A percentile compares a stretch with the other conserved stretches of the same genome.
These are phyloP conservation scores for Ambastaia sidthimunki DNA, from an alignment of 2,797 vertebrate species.

Conservation along the genomic window DNA sequence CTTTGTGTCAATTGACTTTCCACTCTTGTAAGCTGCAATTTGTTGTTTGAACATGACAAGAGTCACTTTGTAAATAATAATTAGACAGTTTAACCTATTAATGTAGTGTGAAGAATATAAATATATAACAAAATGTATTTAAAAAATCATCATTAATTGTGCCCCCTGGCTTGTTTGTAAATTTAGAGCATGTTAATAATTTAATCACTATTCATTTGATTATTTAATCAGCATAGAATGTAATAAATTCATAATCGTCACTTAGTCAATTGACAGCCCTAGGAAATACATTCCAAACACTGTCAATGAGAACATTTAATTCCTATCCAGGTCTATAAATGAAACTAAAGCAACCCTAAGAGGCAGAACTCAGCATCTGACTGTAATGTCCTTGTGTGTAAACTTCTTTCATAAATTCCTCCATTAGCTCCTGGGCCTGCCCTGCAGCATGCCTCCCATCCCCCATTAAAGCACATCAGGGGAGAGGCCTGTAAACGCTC, in stretches of 20 bases:
- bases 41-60: no score
- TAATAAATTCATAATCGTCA: neutral
- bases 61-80: no score
- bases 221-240: neutral
- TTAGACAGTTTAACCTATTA: no score
- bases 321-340: neutral
- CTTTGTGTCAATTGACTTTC: no score
- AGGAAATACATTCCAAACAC: neutral
- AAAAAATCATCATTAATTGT: neutral
- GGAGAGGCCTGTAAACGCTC: constrained; percentile 35
- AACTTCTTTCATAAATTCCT: constrained; percentile 27
- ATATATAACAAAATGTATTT: no score
- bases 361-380: constrained; percentile 6
- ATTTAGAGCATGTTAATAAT: neutral
- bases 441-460: constrained; percentile 29
- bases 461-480: constrained; percentile 41
- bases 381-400: constrained; percentile 25
- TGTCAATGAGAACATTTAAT: neutral
- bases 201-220: neutral
- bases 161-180: neutral
- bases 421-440: constrained; percentile 27
- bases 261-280: neutral
- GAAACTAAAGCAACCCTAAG: constrained; percentile 5
- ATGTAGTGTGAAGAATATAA: no score
- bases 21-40: no score